These are phyloP conservation scores for Trogon melanurus DNA, from an alignment of 2,113 vertebrate species.

Conservation along the genomic window DNA sequence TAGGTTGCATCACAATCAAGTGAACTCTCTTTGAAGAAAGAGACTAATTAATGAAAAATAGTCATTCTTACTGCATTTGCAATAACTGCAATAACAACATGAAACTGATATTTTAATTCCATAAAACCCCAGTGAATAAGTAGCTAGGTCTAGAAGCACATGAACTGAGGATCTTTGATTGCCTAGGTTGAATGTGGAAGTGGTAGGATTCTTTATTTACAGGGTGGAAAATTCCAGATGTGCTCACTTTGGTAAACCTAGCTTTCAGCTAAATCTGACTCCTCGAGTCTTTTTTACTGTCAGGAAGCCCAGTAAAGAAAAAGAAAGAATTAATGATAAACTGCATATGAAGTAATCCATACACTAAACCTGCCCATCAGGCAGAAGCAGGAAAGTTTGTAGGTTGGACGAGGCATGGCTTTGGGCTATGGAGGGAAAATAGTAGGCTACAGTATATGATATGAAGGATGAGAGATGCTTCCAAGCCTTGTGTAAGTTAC, in stretches of 20 bases:
- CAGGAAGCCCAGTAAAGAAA: not conserved
- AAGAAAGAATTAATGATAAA: not conserved
- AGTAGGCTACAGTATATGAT: not conserved
- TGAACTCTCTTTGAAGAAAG: not conserved
- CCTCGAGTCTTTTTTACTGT: not conserved
- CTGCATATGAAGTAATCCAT: not conserved
- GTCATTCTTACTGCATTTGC: not conserved
- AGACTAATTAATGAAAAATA: conserved; percentile 1
- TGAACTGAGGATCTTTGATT: not conserved
- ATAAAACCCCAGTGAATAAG: not conserved
- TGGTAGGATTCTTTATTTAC: not conserved
- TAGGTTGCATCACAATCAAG: not conserved
- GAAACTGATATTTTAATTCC: not conserved
- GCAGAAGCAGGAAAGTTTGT: not conserved
- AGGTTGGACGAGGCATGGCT: not conserved
- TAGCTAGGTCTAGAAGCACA: not conserved
- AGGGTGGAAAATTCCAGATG: not conserved
- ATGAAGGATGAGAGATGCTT: not conserved
- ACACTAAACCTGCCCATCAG: not conserved
- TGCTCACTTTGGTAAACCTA: not conserved
- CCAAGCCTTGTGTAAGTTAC: not conserved
- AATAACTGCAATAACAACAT: not conserved
- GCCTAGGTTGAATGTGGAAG: not conserved
- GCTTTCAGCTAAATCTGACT: not conserved
- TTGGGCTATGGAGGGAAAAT: not conserved